These are phyloP conservation scores for Entomobrya proxima DNA, from an alignment of 2,888 invertebrate species.

Conservation along the genomic window DNA sequence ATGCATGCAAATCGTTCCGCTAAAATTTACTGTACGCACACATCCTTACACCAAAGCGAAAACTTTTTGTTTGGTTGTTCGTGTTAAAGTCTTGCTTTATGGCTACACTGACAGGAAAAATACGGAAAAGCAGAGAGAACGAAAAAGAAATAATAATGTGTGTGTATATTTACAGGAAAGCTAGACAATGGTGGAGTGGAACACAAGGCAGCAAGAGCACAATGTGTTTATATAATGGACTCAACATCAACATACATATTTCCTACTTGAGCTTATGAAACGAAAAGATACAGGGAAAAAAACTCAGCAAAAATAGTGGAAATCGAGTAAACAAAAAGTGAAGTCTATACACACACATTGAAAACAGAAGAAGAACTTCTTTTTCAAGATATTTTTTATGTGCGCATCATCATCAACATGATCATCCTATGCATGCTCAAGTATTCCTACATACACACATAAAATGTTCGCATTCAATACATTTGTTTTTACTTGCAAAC, in stretches of 20 bases:
- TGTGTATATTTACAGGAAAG: not conserved
- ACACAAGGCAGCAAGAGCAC: no score
- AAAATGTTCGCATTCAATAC: not conserved
- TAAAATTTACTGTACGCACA: constrained; percentile 5
- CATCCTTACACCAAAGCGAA: not conserved
- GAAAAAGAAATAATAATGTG: not conserved
- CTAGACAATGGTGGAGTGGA: no score
- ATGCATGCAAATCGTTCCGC: not conserved
- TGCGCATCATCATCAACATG: constrained; percentile 1
- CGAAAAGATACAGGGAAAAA: not conserved
- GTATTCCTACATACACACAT: not conserved
- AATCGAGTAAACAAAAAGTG: not conserved
- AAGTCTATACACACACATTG: constrained; percentile 22
- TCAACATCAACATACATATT: constrained; percentile 33
- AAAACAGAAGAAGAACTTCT: no score
- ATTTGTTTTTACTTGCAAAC: constrained; percentile 36
- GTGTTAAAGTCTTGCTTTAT: not conserved
- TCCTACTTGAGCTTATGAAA: not conserved
- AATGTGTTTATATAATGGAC: constrained; percentile 19
- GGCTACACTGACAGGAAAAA: not conserved
- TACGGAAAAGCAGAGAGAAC: not conserved
- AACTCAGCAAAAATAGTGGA: not conserved
- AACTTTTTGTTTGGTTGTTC: not conserved
- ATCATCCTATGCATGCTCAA: not conserved
- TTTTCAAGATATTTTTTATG: constrained; percentile 21